Conservation (phyloP, 2,888 invertebrate species). For the Lutraria lutraria region DNA sequence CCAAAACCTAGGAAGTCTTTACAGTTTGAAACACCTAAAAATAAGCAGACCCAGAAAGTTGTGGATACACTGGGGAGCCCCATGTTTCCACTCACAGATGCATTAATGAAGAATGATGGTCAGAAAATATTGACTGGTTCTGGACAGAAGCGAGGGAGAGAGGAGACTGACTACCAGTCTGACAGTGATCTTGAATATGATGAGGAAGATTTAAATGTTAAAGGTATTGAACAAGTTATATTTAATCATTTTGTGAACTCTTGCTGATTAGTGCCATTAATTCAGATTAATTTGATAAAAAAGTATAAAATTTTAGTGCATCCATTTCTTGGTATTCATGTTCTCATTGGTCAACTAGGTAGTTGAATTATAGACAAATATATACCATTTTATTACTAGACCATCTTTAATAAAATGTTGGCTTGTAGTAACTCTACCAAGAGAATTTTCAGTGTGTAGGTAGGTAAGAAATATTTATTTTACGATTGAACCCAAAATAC, state of each 20-base stretch:
- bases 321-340: no score
- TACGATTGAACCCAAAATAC: no score
- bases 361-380: no score
- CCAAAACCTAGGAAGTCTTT: slow-evolving; percentile 77
- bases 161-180: slow-evolving; percentile 53
- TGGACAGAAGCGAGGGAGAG: slow-evolving; percentile 57
- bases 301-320: no score
- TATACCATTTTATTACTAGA: no score
- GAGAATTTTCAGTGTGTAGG: no score
- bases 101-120: slow-evolving; percentile 35
- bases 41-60: slow-evolving; percentile 48
- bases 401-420: no score
- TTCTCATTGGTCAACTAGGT: no score
- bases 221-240: slow-evolving; percentile 37
- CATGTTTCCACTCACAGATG: slow-evolving; percentile 46
- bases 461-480: no score
- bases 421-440: no score
- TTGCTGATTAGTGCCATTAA: no score
- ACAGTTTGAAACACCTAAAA: slow-evolving; percentile 75
- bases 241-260: neutral
- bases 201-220: slow-evolving; percentile 59
- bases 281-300: no score
- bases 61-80: slow-evolving; percentile 61
- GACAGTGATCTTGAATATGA: slow-evolving; percentile 66
- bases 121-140: slow-evolving; percentile 20